Evolutionary conservation across 2,888 invertebrate genomes (phyloP).

Genomic region (Euzetes globulus): DNA sequence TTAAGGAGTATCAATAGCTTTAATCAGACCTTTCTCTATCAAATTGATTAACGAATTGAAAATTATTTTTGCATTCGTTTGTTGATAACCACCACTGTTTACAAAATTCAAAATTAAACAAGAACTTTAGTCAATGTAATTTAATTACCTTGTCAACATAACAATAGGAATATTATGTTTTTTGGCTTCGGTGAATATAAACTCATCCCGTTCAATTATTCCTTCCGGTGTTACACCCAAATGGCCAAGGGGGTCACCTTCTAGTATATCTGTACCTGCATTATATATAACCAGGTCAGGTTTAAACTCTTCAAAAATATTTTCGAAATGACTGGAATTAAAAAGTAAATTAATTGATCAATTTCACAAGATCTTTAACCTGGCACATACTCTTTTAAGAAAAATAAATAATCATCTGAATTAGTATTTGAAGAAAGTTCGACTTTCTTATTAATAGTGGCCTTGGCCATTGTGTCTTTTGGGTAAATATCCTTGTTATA

Average conservation of each 20-base stretch:
- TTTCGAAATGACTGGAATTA: conserved; percentile 55
- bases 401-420: conserved; percentile 62
- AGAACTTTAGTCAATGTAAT: neutral
- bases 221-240: conserved; percentile 62
- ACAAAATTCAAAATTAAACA: neutral
- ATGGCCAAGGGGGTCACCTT: conserved; percentile 67
- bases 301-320: conserved; percentile 61
- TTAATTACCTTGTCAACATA: conserved; percentile 59
- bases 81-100: conserved; percentile 61
- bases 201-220: conserved; percentile 68
- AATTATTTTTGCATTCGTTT: conserved; percentile 67
- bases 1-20: no score
- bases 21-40: no score
- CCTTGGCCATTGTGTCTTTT: conserved; percentile 63
- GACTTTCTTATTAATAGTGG: conserved; percentile 38
- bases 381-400: conserved; percentile 60
- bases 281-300: conserved; percentile 81
- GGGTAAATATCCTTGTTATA: conserved; percentile 77
- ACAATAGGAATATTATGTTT: conserved; percentile 63
- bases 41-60: no score
- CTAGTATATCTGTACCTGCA: conserved; percentile 77
- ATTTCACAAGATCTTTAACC: no score
- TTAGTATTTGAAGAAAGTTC: conserved; percentile 57
- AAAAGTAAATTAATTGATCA: no score
- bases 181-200: conserved; percentile 66